A percentile compares a stretch with the other conserved stretches of the same genome.
Evolutionary conservation across 2,888 invertebrate genomes (phyloP).

Genomic region (Catonia carolina): DNA sequence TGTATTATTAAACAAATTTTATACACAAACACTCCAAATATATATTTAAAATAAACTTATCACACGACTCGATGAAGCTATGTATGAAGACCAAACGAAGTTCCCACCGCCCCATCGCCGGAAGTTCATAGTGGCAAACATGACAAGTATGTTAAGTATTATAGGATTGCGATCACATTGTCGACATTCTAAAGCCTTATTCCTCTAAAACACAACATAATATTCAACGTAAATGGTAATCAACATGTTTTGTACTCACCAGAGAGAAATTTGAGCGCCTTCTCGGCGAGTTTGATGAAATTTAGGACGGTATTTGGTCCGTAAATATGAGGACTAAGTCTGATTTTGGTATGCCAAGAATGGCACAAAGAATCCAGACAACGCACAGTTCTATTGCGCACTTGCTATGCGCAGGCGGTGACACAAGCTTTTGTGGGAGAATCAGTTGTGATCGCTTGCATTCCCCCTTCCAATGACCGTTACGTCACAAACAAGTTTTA

Average conservation of each 20-base stretch:
- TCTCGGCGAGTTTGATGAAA: conserved; percentile 54
- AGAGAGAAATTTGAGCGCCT: conserved; percentile 58
- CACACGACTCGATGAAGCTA: conserved; percentile 12
- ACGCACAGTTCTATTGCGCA: conserved; percentile 82
- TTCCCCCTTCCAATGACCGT: no score
- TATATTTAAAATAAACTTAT: conserved; percentile 4
- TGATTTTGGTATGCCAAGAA: conserved; percentile 86
- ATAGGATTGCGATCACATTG: conserved; percentile 67
- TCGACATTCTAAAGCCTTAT: conserved; percentile 60
- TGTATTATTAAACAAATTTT: no score
- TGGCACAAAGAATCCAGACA: conserved; percentile 96
- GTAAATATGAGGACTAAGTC: conserved; percentile 49
- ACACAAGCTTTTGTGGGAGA: no score
- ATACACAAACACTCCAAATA: no score
- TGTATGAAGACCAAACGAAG: conserved; percentile 21
- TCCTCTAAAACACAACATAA: conserved; percentile 20
- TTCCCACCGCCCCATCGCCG: conserved; percentile 34
- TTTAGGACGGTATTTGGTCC: conserved; percentile 61
- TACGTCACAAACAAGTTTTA: no score
- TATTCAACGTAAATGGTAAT: conserved; percentile 23
- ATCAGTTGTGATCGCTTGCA: no score
- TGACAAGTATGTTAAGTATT: conserved; percentile 73
- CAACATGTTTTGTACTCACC: conserved; percentile 54
- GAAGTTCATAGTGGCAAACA: conserved; percentile 40
- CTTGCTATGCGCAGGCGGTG: conserved; percentile 59